Percentiles rank a stretch among this genome's conserved stretches.
phyloP scores from a whole-genome alignment of 92 coral and sea anemone genomes.

The Phenganax stokvisi region DNA sequence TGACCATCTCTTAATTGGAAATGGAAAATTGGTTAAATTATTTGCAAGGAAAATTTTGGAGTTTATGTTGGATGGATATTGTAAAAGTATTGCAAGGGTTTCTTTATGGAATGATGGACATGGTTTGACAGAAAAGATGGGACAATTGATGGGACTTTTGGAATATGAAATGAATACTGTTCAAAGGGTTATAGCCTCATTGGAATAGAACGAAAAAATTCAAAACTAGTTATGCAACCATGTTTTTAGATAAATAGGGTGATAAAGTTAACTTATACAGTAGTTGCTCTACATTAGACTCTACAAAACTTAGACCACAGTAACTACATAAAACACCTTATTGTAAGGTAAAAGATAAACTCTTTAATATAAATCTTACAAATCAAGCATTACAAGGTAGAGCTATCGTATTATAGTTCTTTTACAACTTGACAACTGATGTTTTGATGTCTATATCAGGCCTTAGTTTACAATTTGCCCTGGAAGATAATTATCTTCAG shows the following conservation, averaged over 20 bases:
- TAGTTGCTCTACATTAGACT: too few relatives aligned
- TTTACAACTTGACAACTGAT: not conserved
- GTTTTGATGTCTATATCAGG: too few relatives aligned
- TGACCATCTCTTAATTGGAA: slow-evolving; percentile 41
- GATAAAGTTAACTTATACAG: too few relatives aligned
- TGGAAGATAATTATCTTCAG: slow-evolving; percentile 50
- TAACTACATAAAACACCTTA: too few relatives aligned
- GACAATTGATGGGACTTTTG: slow-evolving; percentile 49
- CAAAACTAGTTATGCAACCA: too few relatives aligned
- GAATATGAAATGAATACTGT: slow-evolving; percentile 57
- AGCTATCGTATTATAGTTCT: not conserved
- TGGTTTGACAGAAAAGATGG: slow-evolving; percentile 41
- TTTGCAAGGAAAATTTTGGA: slow-evolving; percentile 51
- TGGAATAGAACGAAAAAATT: not conserved
- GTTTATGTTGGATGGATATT: slow-evolving; percentile 37
- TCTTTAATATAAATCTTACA: too few relatives aligned
- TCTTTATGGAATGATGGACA: not conserved
- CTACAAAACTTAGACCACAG: too few relatives aligned
- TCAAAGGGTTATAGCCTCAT: slow-evolving; percentile 32
- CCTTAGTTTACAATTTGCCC: slow-evolving; percentile 45
- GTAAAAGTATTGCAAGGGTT: slow-evolving; percentile 21
- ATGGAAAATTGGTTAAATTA: slow-evolving; percentile 33
- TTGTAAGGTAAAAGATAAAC: too few relatives aligned
- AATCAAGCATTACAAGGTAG: too few relatives aligned
- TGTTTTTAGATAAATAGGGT: too few relatives aligned